Evolutionary conservation across 2,888 invertebrate species (phyloP).

Genomic region (Chloroclysta siterata): DNA sequence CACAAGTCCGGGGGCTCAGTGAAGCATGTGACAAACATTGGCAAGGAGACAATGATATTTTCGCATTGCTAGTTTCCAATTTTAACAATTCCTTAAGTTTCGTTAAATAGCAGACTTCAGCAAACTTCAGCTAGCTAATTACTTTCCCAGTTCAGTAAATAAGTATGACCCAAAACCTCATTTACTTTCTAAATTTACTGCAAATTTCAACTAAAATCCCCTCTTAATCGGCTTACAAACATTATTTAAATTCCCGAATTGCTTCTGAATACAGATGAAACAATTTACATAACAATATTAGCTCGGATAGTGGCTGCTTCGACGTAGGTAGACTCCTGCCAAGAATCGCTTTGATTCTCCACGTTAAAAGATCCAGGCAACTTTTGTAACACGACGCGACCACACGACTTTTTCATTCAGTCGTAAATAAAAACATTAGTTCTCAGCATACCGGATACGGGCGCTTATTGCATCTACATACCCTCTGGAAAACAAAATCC

Average conservation of each 20-base stretch:
- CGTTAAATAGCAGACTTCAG: too few relatives aligned
- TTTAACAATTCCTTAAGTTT: too few relatives aligned
- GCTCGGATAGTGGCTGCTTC: conserved; percentile 12
- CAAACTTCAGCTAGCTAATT: too few relatives aligned
- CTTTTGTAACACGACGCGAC: neutral
- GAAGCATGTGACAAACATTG: too few relatives aligned
- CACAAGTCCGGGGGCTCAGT: neutral
- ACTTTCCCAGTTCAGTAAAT: neutral
- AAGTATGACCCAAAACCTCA: conserved; percentile 7
- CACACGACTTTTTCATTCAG: neutral
- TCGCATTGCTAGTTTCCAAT: too few relatives aligned
- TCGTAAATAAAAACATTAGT: too few relatives aligned
- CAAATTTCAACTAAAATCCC: conserved; percentile 19
- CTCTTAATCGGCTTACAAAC: conserved; percentile 21
- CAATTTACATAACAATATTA: conserved; percentile 35
- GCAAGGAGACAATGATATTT: too few relatives aligned
- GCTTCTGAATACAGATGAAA: conserved; percentile 35
- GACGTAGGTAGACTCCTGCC: conserved; percentile 1
- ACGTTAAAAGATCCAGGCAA: neutral
- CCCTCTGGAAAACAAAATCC: too few relatives aligned
- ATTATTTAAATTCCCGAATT: conserved; percentile 33
- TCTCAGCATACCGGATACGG: too few relatives aligned
- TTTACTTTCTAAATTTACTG: conserved; percentile 18
- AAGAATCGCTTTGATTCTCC: neutral
- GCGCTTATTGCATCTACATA: too few relatives aligned